Conservation (phyloP, 1,140 invertebrate genomes). For the Caenorhabditis latens region DNA sequence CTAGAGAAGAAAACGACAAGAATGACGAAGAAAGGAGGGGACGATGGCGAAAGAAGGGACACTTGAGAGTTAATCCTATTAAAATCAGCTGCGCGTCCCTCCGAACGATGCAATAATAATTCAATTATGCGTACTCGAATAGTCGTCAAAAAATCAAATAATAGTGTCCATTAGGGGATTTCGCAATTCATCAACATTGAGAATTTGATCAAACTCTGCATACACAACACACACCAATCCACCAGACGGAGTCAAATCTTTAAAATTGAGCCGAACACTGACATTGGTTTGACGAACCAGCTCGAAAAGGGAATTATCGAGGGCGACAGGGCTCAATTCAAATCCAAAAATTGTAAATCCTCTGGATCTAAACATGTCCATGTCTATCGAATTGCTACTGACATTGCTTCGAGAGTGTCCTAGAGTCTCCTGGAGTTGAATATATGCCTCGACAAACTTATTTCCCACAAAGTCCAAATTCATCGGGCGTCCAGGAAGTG, state of each 20-base stretch:
- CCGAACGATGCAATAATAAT: no score
- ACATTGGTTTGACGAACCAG: neutral
- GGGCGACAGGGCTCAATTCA: slow-evolving; percentile 3
- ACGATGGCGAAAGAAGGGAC: no score
- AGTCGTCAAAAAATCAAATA: neutral
- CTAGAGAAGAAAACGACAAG: no score
- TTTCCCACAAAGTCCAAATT: neutral
- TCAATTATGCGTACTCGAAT: no score
- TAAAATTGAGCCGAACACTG: neutral
- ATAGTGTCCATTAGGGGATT: neutral
- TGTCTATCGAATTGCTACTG: neutral
- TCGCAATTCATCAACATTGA: neutral
- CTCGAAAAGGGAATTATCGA: neutral
- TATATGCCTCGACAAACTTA: neutral
- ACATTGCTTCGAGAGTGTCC: neutral
- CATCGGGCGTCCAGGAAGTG: neutral
- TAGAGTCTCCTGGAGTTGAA: neutral
- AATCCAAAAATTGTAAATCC: neutral
- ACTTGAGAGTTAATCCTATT: no score
- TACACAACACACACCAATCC: neutral
- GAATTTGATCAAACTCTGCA: neutral
- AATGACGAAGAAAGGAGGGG: no score
- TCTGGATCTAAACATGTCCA: neutral
- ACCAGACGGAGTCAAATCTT: neutral
- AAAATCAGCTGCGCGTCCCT: no score